Base-by-base conservation (phyloP, 2,888 invertebrate species). In the Eucera pruinosa region DNA sequence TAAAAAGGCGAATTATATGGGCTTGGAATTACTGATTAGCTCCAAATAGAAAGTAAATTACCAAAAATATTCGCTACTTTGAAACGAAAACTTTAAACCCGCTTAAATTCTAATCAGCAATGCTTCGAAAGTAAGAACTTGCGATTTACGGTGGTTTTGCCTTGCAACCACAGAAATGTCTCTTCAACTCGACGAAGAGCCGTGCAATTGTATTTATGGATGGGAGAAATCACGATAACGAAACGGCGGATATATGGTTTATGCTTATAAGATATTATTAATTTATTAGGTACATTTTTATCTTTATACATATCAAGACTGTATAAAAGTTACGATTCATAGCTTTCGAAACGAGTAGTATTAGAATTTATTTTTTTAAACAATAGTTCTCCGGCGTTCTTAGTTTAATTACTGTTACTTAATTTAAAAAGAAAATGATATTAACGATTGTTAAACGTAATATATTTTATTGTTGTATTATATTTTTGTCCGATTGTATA, bases 251-350 rank as follows among this genome's bases (percentile, higher is more conserved):
- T n/a, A 64, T 7, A 15, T 61, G 9, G 2, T 23, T 57, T 27
- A n/a, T 13, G 3, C 9, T 64, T 13, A 39, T 36, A 43, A 33
- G 47, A 18, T 30, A n/a, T 50, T n/a, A n/a, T n/a, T n/a, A n/a
- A 61, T 48, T 75, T 60, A 68, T 33, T 65, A 65, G 18, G 52
- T 72, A 66, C 23, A 71, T 65, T 50, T 58, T 68, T 52, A 52
- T 30, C 23, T 52, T 57, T 72, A 78, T 57, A 72, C 57, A 66
- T 70, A 69, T 54, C 64, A 65, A 78, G 68, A 79, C 66, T 72
- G 60, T 64, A 57, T 73, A 73, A 55, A n/a, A 43, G 54, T 70
- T 50, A 20, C 13, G 39, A 66, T 27, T 48, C 23, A 54, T 33
- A 20, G 41, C 30, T 43, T 39, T 41, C 23, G 13, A n/a, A 65